These are phyloP conservation scores for Tetragnatha montana DNA, from an alignment of 2,888 invertebrate species.

Conservation along the genomic window DNA sequence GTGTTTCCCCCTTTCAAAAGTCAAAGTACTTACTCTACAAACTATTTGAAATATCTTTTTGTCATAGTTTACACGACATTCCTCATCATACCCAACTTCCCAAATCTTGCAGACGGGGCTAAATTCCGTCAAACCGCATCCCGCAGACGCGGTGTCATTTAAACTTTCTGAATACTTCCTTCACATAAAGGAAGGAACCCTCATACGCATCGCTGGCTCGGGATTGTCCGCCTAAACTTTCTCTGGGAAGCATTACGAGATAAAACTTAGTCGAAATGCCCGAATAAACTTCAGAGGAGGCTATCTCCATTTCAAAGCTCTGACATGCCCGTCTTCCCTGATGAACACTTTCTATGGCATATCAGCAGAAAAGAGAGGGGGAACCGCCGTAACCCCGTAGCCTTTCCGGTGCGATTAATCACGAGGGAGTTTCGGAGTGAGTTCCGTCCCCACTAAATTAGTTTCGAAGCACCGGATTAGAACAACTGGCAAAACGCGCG, in stretches of 20 bases:
- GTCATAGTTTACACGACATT: no score
- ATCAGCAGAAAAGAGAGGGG: neutral
- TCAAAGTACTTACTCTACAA: no score
- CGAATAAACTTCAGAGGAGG: neutral
- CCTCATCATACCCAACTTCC: no score
- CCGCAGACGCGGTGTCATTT: neutral
- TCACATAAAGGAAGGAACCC: neutral
- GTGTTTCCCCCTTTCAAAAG: no score
- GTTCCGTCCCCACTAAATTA: slow-evolving; percentile 5
- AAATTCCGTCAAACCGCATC: no score
- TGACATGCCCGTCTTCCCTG: neutral
- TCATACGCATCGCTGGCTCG: neutral
- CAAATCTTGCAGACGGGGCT: no score
- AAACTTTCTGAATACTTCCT: neutral
- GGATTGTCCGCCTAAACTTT: neutral
- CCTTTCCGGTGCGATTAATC: slow-evolving; percentile 31
- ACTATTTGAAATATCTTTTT: no score
- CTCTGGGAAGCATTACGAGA: neutral
- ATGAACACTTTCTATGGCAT: neutral
- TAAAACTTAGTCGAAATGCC: neutral
- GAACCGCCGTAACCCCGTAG: neutral
- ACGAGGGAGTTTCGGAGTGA: slow-evolving; percentile 18
- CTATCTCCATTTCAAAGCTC: neutral
- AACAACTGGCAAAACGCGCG: slow-evolving; percentile 1
- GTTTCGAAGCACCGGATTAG: slow-evolving; percentile 29